phyloP scores from a whole-genome alignment of 1,140 invertebrate genomes.

The Solenopsis fugax region DNA sequence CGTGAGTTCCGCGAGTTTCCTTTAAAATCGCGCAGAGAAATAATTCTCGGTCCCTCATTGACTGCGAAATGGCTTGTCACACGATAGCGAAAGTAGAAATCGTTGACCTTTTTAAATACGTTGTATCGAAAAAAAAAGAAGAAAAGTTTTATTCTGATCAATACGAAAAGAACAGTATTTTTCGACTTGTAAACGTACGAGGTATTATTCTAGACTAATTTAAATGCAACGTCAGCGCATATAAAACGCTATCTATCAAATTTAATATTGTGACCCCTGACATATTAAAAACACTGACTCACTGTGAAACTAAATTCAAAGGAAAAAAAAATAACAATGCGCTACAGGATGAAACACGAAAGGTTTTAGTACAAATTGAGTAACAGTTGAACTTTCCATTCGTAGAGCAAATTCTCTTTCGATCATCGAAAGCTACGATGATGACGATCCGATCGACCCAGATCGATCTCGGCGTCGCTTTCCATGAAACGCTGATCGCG shows the following conservation, averaged over 20 bases:
- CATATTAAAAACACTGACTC: slow-evolving; percentile 9
- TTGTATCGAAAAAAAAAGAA: not conserved
- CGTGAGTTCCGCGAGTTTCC: not conserved
- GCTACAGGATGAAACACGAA: not conserved
- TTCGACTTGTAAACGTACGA: not conserved
- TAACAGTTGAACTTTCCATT: slow-evolving; percentile 13
- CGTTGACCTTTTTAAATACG: not conserved
- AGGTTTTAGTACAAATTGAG: not conserved
- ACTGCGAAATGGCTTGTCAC: not conserved
- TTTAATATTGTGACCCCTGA: not conserved
- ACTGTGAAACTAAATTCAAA: not conserved
- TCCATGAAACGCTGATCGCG: slow-evolving; percentile 2
- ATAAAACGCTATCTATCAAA: not conserved
- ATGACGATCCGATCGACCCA: slow-evolving; percentile 9
- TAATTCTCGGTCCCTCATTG: not conserved
- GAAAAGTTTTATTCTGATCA: not conserved
- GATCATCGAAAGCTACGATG: not conserved
- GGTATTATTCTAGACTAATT: not conserved
- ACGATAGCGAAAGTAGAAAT: slow-evolving; percentile 5
- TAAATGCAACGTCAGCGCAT: not conserved
- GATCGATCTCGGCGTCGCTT: not conserved
- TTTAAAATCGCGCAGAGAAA: not conserved
- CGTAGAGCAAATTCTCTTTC: slow-evolving; percentile 8
- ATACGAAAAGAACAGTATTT: not conserved
- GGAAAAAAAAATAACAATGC: slow-evolving; percentile 2